Evolutionary conservation across 2,113 vertebrate species (phyloP), one percentile per base, ranked within the genome.

Genomic region (Sialia sialis): DNA sequence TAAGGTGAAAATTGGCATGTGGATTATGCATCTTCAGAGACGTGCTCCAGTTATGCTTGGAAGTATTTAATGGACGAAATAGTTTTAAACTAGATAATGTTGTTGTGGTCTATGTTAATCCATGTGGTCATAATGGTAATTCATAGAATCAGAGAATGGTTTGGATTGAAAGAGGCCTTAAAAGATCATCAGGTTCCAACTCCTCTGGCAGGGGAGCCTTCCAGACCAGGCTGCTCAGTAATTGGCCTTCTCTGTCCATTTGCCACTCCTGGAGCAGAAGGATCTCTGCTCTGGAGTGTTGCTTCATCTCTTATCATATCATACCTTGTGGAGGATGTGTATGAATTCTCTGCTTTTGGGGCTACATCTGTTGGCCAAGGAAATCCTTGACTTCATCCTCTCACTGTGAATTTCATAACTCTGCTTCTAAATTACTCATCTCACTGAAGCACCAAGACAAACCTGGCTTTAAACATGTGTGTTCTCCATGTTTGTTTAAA

Each of bases 321-420:
- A 2, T 4, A 9, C 7, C 20, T 22, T 38, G 16, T 44, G 70
- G 51, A 51, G 59, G 34, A 7, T 2, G 1, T 34, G 2, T 13
- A 4, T 44, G 25, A 52, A 21, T 56, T 36, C 10, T 16, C 43
- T 89, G 26, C 49, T 62, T 84, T 49, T 60, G 46, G 19, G 64
- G 12, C 11, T 81, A 6, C 11, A 14, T 29, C 23, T 43, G 18
- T 63, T 58, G 32, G 11, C 41, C 21, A 27, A 41, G 27, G 66
- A 52, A 44, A 49, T 44, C 9, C 27, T 67, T 1, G 2, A n/a
- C 38, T 74, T 81, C 36, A 10, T 46, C 66, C 54, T 49, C 21
- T 27, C 30, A 5, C 30, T 39, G 52, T 34, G n/a, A 38, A 46
- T 77, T 91, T 72, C 8, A 0, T 25, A 13, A 20, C 58, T 26